A percentile compares a stretch with the other conserved stretches of the same genome.
Evolutionary conservation across 2,797 vertebrate genomes (phyloP).

Genomic region (Poecile montanus): DNA sequence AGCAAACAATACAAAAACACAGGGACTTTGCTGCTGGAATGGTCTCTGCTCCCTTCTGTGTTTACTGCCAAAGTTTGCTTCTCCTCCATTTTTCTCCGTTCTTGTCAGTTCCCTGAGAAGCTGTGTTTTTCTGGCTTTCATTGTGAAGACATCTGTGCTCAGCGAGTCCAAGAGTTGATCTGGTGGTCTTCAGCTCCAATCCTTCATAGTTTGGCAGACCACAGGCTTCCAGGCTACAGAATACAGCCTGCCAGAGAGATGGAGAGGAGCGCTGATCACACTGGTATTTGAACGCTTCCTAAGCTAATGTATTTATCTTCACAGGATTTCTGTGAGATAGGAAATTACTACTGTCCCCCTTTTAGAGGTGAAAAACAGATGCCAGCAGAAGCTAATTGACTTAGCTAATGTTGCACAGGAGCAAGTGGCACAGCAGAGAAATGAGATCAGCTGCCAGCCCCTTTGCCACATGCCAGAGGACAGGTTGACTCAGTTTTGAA

Average conservation of each 20-base stretch:
- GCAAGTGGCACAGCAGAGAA: constrained; percentile 4
- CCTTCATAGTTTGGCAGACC: neutral
- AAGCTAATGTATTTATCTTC: constrained; percentile 40
- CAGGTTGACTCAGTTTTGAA: neutral
- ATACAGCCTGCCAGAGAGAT: neutral
- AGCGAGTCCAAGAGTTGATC: neutral
- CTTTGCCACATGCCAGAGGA: neutral
- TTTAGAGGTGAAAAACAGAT: constrained; percentile 50
- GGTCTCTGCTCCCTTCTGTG: neutral
- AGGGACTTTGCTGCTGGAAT: neutral
- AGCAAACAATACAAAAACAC: neutral
- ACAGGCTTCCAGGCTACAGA: neutral
- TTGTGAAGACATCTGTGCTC: neutral
- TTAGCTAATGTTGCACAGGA: constrained; percentile 3
- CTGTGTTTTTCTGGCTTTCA: neutral
- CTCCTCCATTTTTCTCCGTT: neutral
- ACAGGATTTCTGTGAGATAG: constrained; percentile 23
- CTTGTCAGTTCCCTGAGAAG: neutral
- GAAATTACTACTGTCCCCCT: constrained; percentile 39
- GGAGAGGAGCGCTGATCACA: neutral
- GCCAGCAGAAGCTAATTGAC: constrained; percentile 48
- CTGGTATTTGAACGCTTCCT: constrained; percentile 3
- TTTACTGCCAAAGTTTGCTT: neutral
- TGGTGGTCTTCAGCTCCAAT: neutral
- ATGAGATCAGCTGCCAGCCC: neutral